Evolutionary conservation across 2,797 vertebrate genomes (phyloP).

Genomic region (Champsocephalus gunnari): DNA sequence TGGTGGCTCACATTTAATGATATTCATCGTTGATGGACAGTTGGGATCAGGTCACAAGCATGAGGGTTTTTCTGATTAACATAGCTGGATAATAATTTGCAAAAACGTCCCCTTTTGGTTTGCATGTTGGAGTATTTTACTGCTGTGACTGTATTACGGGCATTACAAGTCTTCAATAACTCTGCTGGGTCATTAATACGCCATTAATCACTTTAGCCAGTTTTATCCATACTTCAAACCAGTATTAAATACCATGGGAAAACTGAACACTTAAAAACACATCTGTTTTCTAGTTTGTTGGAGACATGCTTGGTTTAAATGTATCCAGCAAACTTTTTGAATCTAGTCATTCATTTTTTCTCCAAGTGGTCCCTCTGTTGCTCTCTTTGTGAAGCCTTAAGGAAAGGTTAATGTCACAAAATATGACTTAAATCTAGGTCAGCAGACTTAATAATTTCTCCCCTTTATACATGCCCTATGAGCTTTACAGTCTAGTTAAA

Average conservation of each 20-base stretch:
- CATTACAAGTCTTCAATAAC: neutral
- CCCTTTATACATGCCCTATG: slow-evolving; percentile 28
- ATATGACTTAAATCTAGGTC: slow-evolving; percentile 25
- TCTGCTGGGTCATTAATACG: neutral
- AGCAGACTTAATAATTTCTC: slow-evolving; percentile 12
- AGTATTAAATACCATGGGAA: neutral
- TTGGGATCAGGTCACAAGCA: slow-evolving; percentile 34
- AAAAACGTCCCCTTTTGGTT: slow-evolving; percentile 21
- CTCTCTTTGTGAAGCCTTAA: neutral
- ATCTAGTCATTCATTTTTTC: neutral
- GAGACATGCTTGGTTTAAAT: slow-evolving; percentile 10
- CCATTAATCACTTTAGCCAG: neutral
- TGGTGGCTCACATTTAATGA: slow-evolving; percentile 77
- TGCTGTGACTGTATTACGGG: neutral
- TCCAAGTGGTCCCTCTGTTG: neutral
- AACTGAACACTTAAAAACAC: neutral
- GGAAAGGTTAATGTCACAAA: neutral
- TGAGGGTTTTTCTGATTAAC: slow-evolving; percentile 31
- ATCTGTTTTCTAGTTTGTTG: neutral
- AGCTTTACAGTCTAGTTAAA: slow-evolving; percentile 48
- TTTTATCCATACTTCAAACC: neutral
- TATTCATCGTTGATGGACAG: slow-evolving; percentile 45
- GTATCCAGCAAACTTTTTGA: neutral
- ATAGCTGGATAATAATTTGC: slow-evolving; percentile 30
- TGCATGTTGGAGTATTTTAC: slow-evolving; percentile 11